Percentiles rank a stretch among this genome's conserved stretches.
phyloP scores from a whole-genome alignment of 2,797 vertebrate genomes.

The Anolis apletophallus region DNA sequence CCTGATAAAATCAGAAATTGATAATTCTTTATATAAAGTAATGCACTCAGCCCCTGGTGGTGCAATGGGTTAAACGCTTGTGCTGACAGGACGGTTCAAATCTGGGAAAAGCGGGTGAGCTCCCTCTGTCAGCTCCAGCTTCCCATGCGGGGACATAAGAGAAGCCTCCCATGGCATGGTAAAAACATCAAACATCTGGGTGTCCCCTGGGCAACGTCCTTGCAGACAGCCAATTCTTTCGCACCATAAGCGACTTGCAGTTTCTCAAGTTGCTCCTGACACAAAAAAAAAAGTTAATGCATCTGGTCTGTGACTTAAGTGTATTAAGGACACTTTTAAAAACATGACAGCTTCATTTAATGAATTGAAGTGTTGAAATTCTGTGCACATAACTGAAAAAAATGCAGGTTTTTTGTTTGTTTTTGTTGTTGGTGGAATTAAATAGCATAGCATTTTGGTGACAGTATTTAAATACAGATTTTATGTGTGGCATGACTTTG shows the following conservation, averaged over 20 bases:
- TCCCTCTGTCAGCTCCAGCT: no score
- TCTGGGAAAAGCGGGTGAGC: no score
- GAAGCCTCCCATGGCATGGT: no score
- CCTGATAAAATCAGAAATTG: not conserved
- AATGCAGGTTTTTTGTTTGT: not conserved
- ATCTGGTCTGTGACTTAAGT: not conserved
- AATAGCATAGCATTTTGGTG: not conserved
- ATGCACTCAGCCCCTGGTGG: not conserved
- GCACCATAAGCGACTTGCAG: no score
- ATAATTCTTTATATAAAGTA: not conserved
- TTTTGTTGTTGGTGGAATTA: not conserved
- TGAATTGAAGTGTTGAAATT: not conserved
- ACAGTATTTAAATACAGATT: not conserved
- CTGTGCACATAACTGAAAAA: constrained; percentile 1
- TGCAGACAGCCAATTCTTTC: no score
- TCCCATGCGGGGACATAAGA: no score
- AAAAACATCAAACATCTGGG: no score
- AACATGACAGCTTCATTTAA: not conserved
- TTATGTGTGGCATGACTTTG: not conserved
- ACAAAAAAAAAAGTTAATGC: no score
- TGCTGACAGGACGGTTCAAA: not conserved
- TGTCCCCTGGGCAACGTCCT: no score
- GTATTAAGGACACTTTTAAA: not conserved
- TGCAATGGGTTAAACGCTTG: no score
- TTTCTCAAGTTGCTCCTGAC: no score